Conservation (phyloP, 2,113 vertebrate genomes). For the Phyllostomus hastatus region DNA sequence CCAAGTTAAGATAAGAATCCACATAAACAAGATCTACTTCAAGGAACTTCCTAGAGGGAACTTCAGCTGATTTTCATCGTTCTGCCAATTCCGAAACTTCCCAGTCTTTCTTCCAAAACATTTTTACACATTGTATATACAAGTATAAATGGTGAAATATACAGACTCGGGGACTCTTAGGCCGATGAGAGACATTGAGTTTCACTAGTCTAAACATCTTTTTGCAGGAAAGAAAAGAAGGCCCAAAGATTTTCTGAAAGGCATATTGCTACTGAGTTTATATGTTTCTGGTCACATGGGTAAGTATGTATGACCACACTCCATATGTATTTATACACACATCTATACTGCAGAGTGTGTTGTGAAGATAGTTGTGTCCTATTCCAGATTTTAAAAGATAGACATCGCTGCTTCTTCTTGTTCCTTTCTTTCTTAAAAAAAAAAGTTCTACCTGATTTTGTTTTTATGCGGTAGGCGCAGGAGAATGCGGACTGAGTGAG, state of each 20-base stretch:
- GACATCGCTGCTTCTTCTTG: background rate
- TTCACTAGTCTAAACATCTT: background rate
- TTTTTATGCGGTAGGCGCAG: background rate
- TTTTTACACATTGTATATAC: background rate
- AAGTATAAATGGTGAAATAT: background rate
- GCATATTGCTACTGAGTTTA: background rate
- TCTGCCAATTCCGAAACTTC: background rate
- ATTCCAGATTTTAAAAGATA: background rate
- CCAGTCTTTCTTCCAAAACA: background rate
- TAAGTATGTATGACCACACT: background rate
- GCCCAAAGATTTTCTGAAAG: background rate
- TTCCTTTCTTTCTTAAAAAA: background rate
- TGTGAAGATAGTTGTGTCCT: background rate
- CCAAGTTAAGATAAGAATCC: conserved; percentile 44
- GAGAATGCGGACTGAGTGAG: background rate
- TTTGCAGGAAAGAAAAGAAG: background rate
- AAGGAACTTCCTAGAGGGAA: background rate
- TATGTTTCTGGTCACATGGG: background rate
- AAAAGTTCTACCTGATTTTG: background rate
- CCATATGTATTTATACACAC: background rate
- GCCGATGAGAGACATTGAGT: background rate
- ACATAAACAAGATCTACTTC: conserved; percentile 11
- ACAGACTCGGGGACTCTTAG: background rate
- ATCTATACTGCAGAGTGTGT: background rate
- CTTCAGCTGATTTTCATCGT: background rate